Conservation (phyloP, 1,140 invertebrate genomes). For the Sitobion miscanthi region DNA sequence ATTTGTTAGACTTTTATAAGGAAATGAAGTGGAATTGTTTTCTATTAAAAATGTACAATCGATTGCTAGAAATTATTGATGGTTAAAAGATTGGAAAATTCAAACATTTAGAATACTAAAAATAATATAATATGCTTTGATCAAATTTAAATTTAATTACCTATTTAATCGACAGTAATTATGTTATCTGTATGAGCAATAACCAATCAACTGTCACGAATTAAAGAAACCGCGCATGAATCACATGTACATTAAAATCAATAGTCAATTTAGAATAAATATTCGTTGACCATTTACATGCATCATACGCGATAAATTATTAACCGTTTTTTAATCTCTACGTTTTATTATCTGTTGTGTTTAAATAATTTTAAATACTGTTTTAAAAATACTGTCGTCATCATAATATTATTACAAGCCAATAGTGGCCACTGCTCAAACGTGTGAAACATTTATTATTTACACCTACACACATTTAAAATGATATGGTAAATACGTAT, state of each 20-base stretch:
- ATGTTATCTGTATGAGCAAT: neutral
- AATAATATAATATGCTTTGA: neutral
- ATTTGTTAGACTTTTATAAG: neutral
- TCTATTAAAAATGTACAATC: neutral
- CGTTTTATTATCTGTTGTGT: neutral
- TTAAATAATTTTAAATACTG: no score
- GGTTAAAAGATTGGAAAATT: neutral
- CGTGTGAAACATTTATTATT: no score
- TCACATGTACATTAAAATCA: neutral
- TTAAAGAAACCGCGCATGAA: neutral
- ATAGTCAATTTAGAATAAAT: neutral
- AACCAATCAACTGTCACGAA: neutral
- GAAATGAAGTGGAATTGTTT: neutral
- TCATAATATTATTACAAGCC: no score
- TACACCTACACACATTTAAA: no score
- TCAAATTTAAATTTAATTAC: neutral
- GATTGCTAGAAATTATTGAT: neutral
- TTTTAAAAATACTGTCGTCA: no score
- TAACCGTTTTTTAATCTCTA: neutral
- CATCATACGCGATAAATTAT: neutral
- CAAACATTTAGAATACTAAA: neutral
- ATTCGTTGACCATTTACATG: neutral
- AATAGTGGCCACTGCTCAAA: no score
- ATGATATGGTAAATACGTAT: no score
- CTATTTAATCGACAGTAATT: neutral